phyloP scores from a whole-genome alignment of 2,888 invertebrate species.

The Chorisops tibialis region DNA sequence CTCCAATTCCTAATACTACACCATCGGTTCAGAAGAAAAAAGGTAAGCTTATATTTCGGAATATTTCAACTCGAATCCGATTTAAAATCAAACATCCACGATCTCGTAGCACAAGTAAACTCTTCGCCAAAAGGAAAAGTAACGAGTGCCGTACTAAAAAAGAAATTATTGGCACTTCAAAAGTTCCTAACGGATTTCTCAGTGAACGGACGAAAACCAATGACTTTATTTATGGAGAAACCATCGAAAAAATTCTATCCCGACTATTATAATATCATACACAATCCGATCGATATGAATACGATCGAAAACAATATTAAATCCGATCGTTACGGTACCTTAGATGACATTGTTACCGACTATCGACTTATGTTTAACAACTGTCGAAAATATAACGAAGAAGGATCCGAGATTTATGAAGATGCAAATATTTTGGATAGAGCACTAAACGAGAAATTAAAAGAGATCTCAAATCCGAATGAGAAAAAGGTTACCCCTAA shows the following conservation, averaged over 20 bases:
- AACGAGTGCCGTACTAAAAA: constrained; percentile 58
- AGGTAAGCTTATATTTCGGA: neutral
- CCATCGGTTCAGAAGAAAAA: constrained; percentile 42
- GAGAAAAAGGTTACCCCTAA: constrained; percentile 44
- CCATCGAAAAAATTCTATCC: constrained; percentile 93
- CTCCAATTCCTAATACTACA: constrained; percentile 14
- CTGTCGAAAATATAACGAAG: constrained; percentile 95
- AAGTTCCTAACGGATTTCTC: constrained; percentile 68
- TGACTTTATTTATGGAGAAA: constrained; percentile 92
- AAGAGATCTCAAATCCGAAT: constrained; percentile 64
- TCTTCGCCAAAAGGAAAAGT: constrained; percentile 48
- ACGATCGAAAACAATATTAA: constrained; percentile 91
- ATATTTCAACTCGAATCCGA: neutral
- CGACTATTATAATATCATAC: constrained; percentile 92
- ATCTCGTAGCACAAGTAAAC: constrained; percentile 21
- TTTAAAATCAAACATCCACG: neutral
- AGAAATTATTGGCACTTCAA: constrained; percentile 76
- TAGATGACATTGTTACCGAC: constrained; percentile 85
- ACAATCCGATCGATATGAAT: constrained; percentile 91
- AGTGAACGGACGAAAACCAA: constrained; percentile 78
- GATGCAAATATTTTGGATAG: constrained; percentile 88
- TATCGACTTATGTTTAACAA: constrained; percentile 94
- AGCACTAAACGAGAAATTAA: constrained; percentile 76
- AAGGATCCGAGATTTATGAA: constrained; percentile 91
- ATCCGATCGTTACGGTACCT: constrained; percentile 72